Base-by-base conservation (phyloP, 2,888 invertebrate species). In the Doris montereyensis region DNA sequence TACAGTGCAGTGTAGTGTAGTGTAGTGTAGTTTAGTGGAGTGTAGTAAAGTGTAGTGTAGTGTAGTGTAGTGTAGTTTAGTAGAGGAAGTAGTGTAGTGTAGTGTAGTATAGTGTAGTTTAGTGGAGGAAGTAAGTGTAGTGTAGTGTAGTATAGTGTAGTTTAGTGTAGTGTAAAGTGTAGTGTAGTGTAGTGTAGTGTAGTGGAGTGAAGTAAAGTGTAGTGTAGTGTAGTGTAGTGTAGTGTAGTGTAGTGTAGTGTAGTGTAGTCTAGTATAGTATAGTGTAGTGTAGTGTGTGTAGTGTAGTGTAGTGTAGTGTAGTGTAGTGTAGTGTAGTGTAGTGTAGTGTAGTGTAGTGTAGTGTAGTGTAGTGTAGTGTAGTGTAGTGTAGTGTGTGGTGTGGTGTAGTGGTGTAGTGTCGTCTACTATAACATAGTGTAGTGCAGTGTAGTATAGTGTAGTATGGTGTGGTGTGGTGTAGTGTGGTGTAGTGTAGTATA, bases 31-130 rank as follows among this genome's bases (percentile, higher is more conserved):
- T 74, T 62, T 74, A 74, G 78, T 78, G 67, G 30, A 57, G 74
- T 74, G 72, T 74, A 74, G 26, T 74, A 68, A 58, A 78, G 67
- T 78, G 72, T 67, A 67, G 78, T 74, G 68, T 74, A 68, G 74
- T 74, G 72, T 74, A 78, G 78, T 78, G 62, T 75, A 67, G 75
- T 75, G 73, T 75, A 75, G 70, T 70, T 67, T 70, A 68, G 70
- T 70, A 67, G 34, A 79, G 75, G 68, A 70, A 26, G 35, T 68
- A 70, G 67, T 75, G 28, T 68, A 70, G 70, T 58, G 70, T 34
- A 60, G 67, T 79, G 70, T 68, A 58, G 75, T 75, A 68, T 68
- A 70, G 73, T 58, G 60, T 67, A 67, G 74, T 73, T 57, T 67
- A 67, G 41, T 78, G 32, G 57, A 74, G 65, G 52, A 57, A 58